Conservation (phyloP, 23 tunicate species). For the Corella eumyota region DNA sequence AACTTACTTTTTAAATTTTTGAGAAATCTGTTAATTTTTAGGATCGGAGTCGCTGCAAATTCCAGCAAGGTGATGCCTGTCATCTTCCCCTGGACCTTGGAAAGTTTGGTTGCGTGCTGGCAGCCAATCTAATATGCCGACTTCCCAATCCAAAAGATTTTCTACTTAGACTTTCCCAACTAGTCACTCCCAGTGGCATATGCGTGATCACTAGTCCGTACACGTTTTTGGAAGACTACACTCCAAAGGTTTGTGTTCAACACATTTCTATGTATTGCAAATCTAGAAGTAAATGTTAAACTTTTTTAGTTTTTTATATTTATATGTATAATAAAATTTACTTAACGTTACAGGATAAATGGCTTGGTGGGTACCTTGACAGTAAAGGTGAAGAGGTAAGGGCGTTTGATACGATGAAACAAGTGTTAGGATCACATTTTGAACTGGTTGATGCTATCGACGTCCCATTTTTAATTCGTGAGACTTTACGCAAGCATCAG, state of each 20-base stretch:
- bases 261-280: not conserved
- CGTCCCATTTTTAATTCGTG: conserved; percentile 66
- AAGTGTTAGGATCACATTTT: conserved; percentile 28
- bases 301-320: not conserved
- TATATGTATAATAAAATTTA: not conserved
- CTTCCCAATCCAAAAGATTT: conserved; percentile 64
- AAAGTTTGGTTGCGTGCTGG: conserved; percentile 79
- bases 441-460: conserved; percentile 29
- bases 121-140: conserved; percentile 78
- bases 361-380: conserved; percentile 67
- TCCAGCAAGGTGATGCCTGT: conserved; percentile 88
- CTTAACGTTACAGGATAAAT: conserved; percentile 29
- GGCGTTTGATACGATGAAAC: conserved; percentile 45
- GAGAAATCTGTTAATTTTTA: no score
- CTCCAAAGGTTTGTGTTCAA: conserved; percentile 40
- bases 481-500: conserved; percentile 76
- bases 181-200: conserved; percentile 66
- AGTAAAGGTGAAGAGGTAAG: conserved; percentile 43
- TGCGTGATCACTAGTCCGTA: conserved; percentile 63
- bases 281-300: not conserved
- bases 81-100: conserved; percentile 75
- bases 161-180: conserved; percentile 25
- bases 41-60: conserved; percentile 37
- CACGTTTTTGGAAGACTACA: conserved; percentile 60
- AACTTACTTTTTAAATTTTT: no score